phyloP scores from a whole-genome alignment of 2,888 invertebrate genomes.

The Pheosia gnoma region DNA sequence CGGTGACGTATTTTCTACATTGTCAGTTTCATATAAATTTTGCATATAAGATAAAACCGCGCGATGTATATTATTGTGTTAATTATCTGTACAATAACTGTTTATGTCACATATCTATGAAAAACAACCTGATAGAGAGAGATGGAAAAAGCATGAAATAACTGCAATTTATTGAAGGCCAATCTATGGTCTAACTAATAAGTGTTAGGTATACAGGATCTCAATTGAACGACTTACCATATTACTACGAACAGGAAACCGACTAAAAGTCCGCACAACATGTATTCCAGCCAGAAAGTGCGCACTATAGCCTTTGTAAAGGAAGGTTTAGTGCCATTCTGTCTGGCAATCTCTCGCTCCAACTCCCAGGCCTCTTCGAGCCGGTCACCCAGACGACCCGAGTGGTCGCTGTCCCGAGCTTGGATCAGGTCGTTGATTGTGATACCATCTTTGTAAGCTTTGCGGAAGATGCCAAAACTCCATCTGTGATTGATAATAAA shows the following conservation, averaged over 20 bases:
- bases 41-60: too few relatives aligned
- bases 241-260: conserved; percentile 82
- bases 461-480: conserved; percentile 85
- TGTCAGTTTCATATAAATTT: too few relatives aligned
- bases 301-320: conserved; percentile 82
- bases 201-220: too few relatives aligned
- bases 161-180: too few relatives aligned
- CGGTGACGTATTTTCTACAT: too few relatives aligned
- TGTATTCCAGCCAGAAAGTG: conserved; percentile 84
- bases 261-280: conserved; percentile 82
- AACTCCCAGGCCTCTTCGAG: conserved; percentile 86
- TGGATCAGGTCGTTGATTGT: conserved; percentile 86
- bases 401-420: conserved; percentile 83
- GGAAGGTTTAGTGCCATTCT: conserved; percentile 79
- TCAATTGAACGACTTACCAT: conserved; percentile 67
- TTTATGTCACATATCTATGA: too few relatives aligned
- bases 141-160: too few relatives aligned
- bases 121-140: too few relatives aligned
- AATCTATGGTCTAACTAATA: too few relatives aligned
- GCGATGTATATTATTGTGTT: too few relatives aligned
- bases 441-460: conserved; percentile 85
- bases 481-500: conserved; percentile 79
- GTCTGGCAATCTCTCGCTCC: conserved; percentile 76
- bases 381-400: conserved; percentile 85
- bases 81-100: too few relatives aligned